Evolutionary conservation across 2,797 vertebrate species (phyloP), one percentile per base, ranked within the genome.

Genomic region (Fistularia tabacaria): DNA sequence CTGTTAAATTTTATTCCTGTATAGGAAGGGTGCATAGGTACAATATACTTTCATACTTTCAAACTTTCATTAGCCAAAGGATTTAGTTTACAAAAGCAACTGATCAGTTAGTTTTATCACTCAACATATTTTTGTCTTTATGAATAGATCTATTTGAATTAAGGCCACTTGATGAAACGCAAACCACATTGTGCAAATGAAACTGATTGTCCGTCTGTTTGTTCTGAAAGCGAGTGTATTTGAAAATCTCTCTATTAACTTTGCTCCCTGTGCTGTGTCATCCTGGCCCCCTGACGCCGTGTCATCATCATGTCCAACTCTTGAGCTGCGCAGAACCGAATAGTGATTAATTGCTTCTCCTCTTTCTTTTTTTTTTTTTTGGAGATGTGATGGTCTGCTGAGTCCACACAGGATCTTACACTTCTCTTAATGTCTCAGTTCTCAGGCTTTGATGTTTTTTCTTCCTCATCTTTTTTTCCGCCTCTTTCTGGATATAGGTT

Each of bases 321-420:
- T 67, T 71, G 47, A 71, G 72, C 76, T 68, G 67, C 69, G 73
- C 54, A 56, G 67, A 66, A 66, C 53, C 65, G 78, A 83, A 85
- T 58, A 64, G 68, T 81, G 80, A 87, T 84, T 83, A 82, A 90
- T 84, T 83, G 53, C 66, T 80, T 25, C 25, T 25, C 5, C 25
- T n/a, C n/a, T 81, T 76, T 61, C 51, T 66, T 14, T 11, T 51
- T 45, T 49, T 41, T 48, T 68, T 75, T 75, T 72, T 60, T 47
- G 47, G 58, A 70, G 58, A 64, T 78, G 75, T 85, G 84, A 82
- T 79, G 80, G 83, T 90, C 84, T 56, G 59, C 69, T 80, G 84
- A 77, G 75, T 86, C 74, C 78, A 80, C 69, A 72, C 49, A 55
- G 60, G 50, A 72, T 80, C 77, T 82, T 72, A 51, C 70, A 56